These are phyloP conservation scores for Origma solitaria DNA, from an alignment of 2,113 vertebrate genomes.

Conservation along the genomic window DNA sequence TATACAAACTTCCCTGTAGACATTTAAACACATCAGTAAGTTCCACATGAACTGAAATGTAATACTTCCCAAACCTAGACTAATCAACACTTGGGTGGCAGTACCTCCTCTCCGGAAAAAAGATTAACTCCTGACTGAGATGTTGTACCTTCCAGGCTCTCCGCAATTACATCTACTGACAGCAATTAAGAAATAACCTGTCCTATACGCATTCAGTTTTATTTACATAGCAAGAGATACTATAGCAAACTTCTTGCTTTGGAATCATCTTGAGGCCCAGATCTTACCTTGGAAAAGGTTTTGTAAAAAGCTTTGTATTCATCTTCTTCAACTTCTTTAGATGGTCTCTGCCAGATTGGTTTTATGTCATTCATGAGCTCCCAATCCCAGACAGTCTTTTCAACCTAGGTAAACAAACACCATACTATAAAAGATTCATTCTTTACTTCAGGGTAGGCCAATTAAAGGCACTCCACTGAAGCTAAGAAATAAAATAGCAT, in stretches of 20 bases:
- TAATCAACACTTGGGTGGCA: neutral
- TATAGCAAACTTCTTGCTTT: neutral
- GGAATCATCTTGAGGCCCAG: neutral
- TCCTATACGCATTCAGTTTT: neutral
- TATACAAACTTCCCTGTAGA: neutral
- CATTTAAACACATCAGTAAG: neutral
- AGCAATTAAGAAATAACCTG: neutral
- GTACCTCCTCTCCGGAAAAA: neutral
- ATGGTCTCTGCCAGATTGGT: slow-evolving; percentile 96
- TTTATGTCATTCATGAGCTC: slow-evolving; percentile 99
- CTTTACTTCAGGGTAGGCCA: neutral
- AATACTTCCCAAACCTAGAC: neutral
- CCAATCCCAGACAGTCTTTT: slow-evolving; percentile 99
- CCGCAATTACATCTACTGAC: neutral
- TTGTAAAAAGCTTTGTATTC: slow-evolving; percentile 99
- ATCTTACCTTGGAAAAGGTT: slow-evolving; percentile 90
- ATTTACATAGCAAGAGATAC: neutral
- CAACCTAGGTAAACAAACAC: slow-evolving; percentile 76
- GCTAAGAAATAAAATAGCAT: neutral
- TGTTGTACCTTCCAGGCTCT: neutral
- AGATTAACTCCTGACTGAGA: neutral
- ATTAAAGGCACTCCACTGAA: neutral
- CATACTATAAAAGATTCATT: neutral
- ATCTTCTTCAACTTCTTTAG: slow-evolving; percentile 95
- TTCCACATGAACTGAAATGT: neutral